Percentiles rank a stretch among this genome's conserved stretches.
Conservation (phyloP, 2,113 vertebrate species). For the Urocynchramus pylzowi region DNA sequence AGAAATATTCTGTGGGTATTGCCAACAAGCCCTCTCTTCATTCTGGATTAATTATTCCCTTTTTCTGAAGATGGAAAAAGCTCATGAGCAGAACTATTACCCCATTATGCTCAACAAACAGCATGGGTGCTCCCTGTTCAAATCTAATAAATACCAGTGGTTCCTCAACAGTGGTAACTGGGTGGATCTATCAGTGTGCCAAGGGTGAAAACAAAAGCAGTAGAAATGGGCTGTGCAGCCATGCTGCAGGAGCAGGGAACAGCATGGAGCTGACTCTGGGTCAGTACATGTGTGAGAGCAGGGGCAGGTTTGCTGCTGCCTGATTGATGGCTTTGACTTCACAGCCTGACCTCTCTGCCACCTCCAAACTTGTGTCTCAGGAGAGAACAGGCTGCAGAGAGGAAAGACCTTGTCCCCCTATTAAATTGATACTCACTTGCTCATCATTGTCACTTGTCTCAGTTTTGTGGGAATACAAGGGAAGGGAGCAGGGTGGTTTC, state of each 20-base stretch:
- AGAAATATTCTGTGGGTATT: not conserved
- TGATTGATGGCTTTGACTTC: not conserved
- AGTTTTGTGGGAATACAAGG: slow-evolving; percentile 64
- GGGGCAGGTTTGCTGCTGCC: not conserved
- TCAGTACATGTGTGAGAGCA: not conserved
- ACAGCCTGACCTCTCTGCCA: not conserved
- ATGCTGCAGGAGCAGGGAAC: not conserved
- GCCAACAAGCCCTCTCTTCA: not conserved
- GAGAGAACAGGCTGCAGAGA: not conserved
- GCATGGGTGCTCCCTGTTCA: not conserved
- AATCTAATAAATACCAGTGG: not conserved
- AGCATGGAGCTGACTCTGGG: not conserved
- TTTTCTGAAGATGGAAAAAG: not conserved
- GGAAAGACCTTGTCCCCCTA: not conserved
- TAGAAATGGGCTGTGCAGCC: not conserved
- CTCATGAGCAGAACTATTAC: not conserved
- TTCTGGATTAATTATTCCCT: not conserved
- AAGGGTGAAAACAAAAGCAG: not conserved
- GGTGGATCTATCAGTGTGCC: not conserved
- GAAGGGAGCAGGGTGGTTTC: slow-evolving; percentile 80
- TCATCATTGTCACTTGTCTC: slow-evolving; percentile 73
- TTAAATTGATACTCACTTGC: slow-evolving; percentile 71
- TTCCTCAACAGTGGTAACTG: not conserved
- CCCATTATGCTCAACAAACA: not conserved
- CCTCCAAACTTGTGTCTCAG: not conserved